These are phyloP conservation scores for Drosophila kokeensis DNA, from an alignment of 2,888 invertebrate genomes.

Conservation along the genomic window DNA sequence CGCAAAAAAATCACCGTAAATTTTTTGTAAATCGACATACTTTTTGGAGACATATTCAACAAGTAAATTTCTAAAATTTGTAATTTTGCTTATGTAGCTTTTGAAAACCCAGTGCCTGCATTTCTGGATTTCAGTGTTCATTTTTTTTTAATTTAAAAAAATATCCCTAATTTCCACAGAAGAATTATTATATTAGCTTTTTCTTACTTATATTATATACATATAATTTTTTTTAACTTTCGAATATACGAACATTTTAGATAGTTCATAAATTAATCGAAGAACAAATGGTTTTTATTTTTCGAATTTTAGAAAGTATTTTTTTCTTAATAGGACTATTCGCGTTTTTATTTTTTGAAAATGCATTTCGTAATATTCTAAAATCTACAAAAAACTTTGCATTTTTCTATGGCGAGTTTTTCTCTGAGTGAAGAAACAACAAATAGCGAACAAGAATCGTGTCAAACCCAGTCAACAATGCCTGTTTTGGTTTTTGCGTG, in stretches of 20 bases:
- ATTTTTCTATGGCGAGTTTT: neutral
- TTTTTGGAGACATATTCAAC: neutral
- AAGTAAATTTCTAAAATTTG: neutral
- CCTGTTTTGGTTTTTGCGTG: conserved; percentile 73
- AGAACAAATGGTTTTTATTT: neutral
- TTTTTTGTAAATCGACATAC: neutral
- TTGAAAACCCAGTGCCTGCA: neutral
- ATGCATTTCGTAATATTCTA: no score
- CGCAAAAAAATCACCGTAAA: neutral
- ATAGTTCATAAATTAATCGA: neutral
- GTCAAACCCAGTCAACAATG: conserved; percentile 31
- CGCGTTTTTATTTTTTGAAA: no score
- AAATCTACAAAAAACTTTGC: no score
- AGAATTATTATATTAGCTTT: neutral
- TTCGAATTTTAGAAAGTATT: neutral
- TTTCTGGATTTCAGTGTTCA: no score
- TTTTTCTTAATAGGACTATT: neutral
- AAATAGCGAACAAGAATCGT: conserved; percentile 23
- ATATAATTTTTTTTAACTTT: no score
- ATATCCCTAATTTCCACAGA: neutral
- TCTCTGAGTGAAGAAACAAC: conserved; percentile 15
- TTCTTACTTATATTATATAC: neutral
- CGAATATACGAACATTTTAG: neutral
- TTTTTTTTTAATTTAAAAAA: no score
- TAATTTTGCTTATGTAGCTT: neutral